Conservation (phyloP, 2,113 vertebrate species). For the Rhinoderma darwinii region DNA sequence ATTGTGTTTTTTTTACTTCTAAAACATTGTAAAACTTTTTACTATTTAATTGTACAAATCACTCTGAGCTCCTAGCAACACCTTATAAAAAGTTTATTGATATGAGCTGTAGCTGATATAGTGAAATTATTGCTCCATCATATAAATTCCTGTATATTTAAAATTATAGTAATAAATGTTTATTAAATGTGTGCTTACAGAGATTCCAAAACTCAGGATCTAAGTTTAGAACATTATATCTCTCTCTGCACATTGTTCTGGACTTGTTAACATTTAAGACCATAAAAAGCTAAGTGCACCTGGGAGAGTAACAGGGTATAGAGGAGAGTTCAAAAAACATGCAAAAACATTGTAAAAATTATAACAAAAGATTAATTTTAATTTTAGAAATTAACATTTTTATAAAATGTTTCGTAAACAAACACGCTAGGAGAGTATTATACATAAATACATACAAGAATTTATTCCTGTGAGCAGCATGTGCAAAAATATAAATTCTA, state of each 20-base stretch:
- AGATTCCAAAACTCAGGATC: conserved; percentile 61
- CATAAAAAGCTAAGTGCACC: conserved; percentile 4
- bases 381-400: too few species aligned
- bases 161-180: conserved; percentile 63
- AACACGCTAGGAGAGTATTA: too few species aligned
- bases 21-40: neutral
- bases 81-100: conserved; percentile 60
- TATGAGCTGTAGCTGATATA: conserved; percentile 23
- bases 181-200: conserved; percentile 59
- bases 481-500: too few species aligned
- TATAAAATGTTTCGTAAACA: too few species aligned
- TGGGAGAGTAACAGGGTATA: neutral
- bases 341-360: neutral
- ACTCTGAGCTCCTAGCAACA: neutral
- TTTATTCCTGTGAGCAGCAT: too few species aligned
- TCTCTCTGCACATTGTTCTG: conserved; percentile 57
- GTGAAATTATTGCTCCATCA: conserved; percentile 51
- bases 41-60: conserved; percentile 13
- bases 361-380: too few species aligned
- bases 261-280: neutral
- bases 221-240: conserved; percentile 63
- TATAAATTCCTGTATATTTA: conserved; percentile 66
- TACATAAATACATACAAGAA: too few species aligned
- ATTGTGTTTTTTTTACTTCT: neutral
- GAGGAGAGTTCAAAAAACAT: neutral